Evolutionary conservation across 2,888 invertebrate genomes (phyloP).

Genomic region (Latheticus oryzae): DNA sequence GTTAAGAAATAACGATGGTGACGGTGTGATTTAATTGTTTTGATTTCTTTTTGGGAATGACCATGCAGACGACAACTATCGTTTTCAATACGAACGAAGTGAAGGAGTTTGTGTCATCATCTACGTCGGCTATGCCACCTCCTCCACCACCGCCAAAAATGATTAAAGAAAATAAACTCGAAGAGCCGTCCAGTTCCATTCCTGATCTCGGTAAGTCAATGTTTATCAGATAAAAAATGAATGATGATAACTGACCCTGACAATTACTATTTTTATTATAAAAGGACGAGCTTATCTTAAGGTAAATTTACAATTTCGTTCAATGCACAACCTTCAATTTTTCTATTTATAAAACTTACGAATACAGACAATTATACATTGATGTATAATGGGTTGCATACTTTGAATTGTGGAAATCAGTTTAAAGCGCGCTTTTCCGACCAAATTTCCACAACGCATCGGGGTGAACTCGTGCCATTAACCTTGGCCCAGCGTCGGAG

Average conservation of each 20-base stretch:
- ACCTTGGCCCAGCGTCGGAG: constrained; percentile 49
- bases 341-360: too few species aligned
- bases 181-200: constrained; percentile 89
- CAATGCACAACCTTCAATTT: too few species aligned
- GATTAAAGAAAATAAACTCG: constrained; percentile 66
- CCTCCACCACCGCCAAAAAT: constrained; percentile 62
- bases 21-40: too few species aligned
- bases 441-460: too few species aligned
- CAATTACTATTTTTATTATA: constrained; percentile 61
- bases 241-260: constrained; percentile 64
- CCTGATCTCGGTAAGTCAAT: constrained; percentile 85
- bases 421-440: too few species aligned
- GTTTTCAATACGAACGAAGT: constrained; percentile 62
- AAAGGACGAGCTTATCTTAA: constrained; percentile 53
- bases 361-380: constrained; percentile 24
- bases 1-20: constrained; percentile 61
- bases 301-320: too few species aligned
- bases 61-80: constrained; percentile 71
- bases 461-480: constrained; percentile 48
- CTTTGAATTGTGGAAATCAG: constrained; percentile 4
- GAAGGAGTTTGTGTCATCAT: constrained; percentile 62
- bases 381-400: constrained; percentile 39
- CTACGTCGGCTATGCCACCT: constrained; percentile 63
- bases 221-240: constrained; percentile 54
- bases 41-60: too few species aligned